These are phyloP conservation scores for Oxytorus armatus DNA, from an alignment of 2,888 invertebrate species.

Conservation along the genomic window DNA sequence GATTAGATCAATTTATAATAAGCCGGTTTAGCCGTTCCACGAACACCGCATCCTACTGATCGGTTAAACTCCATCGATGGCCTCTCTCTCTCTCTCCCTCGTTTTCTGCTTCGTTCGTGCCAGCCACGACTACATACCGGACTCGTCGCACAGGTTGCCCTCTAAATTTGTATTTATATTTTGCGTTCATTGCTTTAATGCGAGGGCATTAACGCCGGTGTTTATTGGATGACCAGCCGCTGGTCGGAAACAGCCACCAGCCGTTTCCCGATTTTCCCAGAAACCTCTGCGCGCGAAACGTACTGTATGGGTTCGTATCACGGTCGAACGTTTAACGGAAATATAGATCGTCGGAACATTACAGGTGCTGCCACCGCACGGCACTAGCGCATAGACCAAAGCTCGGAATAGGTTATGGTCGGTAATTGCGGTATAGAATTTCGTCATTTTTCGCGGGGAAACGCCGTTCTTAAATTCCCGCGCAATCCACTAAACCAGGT, in stretches of 20 bases:
- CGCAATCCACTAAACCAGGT: too few relatives aligned
- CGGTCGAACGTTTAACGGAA: too few relatives aligned
- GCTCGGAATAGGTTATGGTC: too few relatives aligned
- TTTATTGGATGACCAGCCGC: slow-evolving; percentile 77
- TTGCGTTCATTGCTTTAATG: slow-evolving; percentile 81
- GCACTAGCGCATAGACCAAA: too few relatives aligned
- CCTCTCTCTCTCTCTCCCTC: background rate
- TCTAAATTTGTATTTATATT: slow-evolving; percentile 80
- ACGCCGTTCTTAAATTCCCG: too few relatives aligned
- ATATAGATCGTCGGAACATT: too few relatives aligned
- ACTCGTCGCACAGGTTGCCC: slow-evolving; percentile 26
- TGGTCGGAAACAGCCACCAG: slow-evolving; percentile 30
- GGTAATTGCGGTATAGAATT: too few relatives aligned
- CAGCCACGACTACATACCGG: background rate
- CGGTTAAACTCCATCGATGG: slow-evolving; percentile 7
- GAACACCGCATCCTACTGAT: slow-evolving; percentile 22
- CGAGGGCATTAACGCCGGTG: slow-evolving; percentile 79
- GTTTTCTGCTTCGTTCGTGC: background rate
- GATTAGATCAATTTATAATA: slow-evolving; percentile 84
- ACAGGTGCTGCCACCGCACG: too few relatives aligned
- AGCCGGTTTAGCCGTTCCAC: slow-evolving; percentile 77
- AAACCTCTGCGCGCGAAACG: too few relatives aligned
- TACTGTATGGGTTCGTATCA: too few relatives aligned
- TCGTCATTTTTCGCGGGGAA: too few relatives aligned
- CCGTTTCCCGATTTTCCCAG: too few relatives aligned